These are phyloP conservation scores for Napeogenes sylphis DNA, from an alignment of 2,888 invertebrate species.

Conservation along the genomic window DNA sequence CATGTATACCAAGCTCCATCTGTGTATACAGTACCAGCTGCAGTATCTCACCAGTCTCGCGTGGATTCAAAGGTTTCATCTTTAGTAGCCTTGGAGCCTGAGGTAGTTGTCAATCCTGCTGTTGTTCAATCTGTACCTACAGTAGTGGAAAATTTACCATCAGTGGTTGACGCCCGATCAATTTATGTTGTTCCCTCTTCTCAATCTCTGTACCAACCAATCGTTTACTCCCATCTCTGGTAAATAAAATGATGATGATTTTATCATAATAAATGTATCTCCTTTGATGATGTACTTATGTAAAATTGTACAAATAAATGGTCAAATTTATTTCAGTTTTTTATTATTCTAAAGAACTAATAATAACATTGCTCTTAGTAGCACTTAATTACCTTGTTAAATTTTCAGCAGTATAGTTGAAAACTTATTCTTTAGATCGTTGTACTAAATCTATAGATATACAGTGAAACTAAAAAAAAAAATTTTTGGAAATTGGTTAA, in stretches of 20 bases:
- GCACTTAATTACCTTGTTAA: too few species aligned
- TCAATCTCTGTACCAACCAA: background rate
- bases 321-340: too few species aligned
- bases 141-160: slow-evolving; percentile 61
- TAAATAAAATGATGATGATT: background rate
- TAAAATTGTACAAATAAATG: too few species aligned
- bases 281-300: background rate
- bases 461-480: too few species aligned
- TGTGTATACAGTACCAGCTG: slow-evolving; percentile 42
- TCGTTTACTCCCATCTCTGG: slow-evolving; percentile 10
- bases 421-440: too few species aligned
- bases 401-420: too few species aligned
- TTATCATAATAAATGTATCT: background rate
- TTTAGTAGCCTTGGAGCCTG: slow-evolving; percentile 39
- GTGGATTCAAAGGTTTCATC: slow-evolving; percentile 66
- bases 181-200: slow-evolving; percentile 36
- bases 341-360: too few species aligned
- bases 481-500: too few species aligned
- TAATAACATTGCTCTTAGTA: too few species aligned
- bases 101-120: slow-evolving; percentile 60
- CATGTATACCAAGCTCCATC: slow-evolving; percentile 43
- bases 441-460: too few species aligned
- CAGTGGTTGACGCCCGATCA: slow-evolving; percentile 47
- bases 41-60: slow-evolving; percentile 65
- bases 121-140: slow-evolving; percentile 65